Evolutionary conservation across 2,113 vertebrate species (phyloP), one percentile per base, ranked within the genome.

Genomic region (Ophiodon elongatus): DNA sequence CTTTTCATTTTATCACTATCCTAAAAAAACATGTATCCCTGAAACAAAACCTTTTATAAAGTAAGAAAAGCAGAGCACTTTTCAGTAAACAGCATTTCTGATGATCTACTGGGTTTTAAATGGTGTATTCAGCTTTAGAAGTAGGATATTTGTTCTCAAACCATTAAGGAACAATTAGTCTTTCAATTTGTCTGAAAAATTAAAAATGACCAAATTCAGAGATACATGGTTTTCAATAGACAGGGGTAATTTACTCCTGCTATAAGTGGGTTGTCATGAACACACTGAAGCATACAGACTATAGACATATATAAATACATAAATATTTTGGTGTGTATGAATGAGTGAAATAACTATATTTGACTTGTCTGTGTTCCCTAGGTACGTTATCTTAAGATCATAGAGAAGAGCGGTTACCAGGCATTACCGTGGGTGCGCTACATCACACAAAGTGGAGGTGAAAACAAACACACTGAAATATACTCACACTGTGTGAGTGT

Each of bases 321-420:
- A 14, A 50, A 37, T 33, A 14, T 47, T 6, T 79, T n/a, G 52
- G 10, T 52, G 47, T 75, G 47, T 50, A 0, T 57, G 19, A 41
- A 27, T 45, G 14, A 81, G 56, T 70, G 71, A 60, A 69, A 60
- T 67, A 41, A 74, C 35, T 73, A 14, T 60, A 52, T 75, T 43
- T 59, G 39, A 57, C 64, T 25, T 62, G 57, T 56, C 45, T 77
- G 47, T 76, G 73, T 64, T 90, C 52, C 35, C n/a, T 66, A 96
- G 96, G 96, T 96, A 43, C 95, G 96, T 80, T 96, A 96, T 90
- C 90, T 96, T 50, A 96, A 96, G 93, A 96, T 96, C 85, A 96
- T 96, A 64, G 96, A 96, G 90, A 96, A 96, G 93, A 96, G 95
- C 39, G 96, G 96, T 39, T 96, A 96, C 87, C 95, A 96, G 76